Base-by-base conservation (phyloP, 2,113 vertebrate genomes). In the Cygnus atratus region DNA sequence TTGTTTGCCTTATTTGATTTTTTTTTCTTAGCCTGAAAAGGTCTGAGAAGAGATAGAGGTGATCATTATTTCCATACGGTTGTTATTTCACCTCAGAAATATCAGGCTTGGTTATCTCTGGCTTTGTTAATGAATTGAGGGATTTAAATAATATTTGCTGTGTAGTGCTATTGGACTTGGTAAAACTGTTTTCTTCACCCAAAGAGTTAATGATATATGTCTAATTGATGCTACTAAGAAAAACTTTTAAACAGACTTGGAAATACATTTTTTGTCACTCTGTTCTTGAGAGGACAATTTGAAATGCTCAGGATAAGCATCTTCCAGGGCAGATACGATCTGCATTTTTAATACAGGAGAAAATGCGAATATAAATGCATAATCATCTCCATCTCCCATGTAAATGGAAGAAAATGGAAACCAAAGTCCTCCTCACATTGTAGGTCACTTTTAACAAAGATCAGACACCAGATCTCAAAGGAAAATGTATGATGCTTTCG, bases 361-460 rank as follows among this genome's bases (percentile, higher is more conserved):
- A 96, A 82, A 96, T 26, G 39, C 63, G 90, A 88, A 84, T 68
- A 93, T 37, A 84, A 67, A 84, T 79, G 11, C 13, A 57, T 48
- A 65, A 75, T 68, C 46, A 78, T 61, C 35, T 77, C 52, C 19
- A 65, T 74, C 65, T 86, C 90, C 63, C 19, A 55, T 84, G 29
- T 31, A 93, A 88, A 71, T 54, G 13, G 6, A 74, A 91, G 62
- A 78, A 85, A 94, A 84, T 31, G 2, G 31, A 84, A 95, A 68
- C 5, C 61, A 26, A 70, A 90, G n/a, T 66, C 28, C 14, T 59
- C n/a, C 44, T 87, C 52, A 35, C 33, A 68, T 7, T 68, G 58
- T n/a, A 89, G 70, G 71, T 67, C 48, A 78, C 61, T 61, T 92
- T 63, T 71, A 85, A 22, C 44, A 78, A 65, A 82, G 39, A 90